Base-by-base conservation (phyloP, 2,113 vertebrate species). In the Numida meleagris region DNA sequence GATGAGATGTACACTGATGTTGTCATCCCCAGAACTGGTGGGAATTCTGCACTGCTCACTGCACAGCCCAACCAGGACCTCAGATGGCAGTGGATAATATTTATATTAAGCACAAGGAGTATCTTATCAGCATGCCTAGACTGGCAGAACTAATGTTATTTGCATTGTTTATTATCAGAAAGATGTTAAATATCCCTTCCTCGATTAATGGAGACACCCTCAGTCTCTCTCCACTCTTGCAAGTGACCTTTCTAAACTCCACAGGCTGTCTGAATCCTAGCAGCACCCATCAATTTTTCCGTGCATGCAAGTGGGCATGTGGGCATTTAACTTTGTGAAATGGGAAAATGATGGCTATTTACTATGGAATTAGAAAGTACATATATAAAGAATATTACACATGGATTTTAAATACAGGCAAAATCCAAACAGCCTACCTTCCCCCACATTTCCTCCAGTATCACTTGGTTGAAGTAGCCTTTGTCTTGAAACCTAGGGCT, bases 161-260 rank as follows among this genome's bases (percentile, higher is more conserved):
- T 96, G 82, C 45, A 45, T 76, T 73, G 43, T 89, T 95, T 91
- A 76, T 93, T 85, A 50, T 93, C 88, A 91, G 81, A 90, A 71
- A 84, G 20, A 46, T 75, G 63, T 88, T 85, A 91, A 92, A 95
- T 51, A 91, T 68, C 46, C 48, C 43, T 82, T 89, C 67, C 85
- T 91, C 1, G 21, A 84, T 91, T 82, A 94, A 86, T 23, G 78
- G 74, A 48, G 96, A 93, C 51, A 93, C 51, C 59, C 74, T 93
- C 68, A 74, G 40, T 48, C 57, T 87, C 51, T 82, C 73, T 36
- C 43, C 63, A 72, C 74, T 68, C 89, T 84, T 75, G 88, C 82
- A 95, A 96, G 82, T 70, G 89, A 90, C 86, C 82, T 94, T 96
- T 93, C 62, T 84, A 88, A 94, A 70, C 46, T 92, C 76, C 25